Evolutionary conservation across 2,113 vertebrate genomes (phyloP).

Genomic region (Atherinomorus stipes): DNA sequence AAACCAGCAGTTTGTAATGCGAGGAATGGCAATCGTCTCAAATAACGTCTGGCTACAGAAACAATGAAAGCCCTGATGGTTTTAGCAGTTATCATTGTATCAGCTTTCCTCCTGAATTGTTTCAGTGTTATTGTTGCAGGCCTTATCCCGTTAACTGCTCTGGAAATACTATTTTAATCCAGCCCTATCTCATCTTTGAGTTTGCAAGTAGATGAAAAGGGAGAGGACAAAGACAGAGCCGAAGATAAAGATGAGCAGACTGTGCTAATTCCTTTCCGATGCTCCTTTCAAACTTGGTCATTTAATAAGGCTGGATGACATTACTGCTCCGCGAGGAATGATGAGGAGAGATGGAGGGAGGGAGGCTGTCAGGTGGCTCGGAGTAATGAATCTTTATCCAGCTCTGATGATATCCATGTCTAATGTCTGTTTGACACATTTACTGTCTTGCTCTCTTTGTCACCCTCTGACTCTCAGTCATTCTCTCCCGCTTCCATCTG

Average conservation of each 20-base stretch:
- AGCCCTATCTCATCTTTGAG: conserved; percentile 12
- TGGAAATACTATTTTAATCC: conserved; percentile 20
- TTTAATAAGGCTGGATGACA: conserved; percentile 57
- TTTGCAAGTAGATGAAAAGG: conserved; percentile 40
- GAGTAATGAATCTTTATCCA: conserved; percentile 63
- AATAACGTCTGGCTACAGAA: background rate
- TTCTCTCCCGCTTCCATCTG: conserved; percentile 1
- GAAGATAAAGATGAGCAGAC: conserved; percentile 41
- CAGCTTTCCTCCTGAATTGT: background rate
- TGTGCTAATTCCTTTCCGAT: conserved; percentile 45
- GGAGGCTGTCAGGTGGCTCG: conserved; percentile 47
- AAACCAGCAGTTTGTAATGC: too few relatives aligned
- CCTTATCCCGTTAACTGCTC: conserved; percentile 9
- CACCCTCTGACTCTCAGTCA: conserved; percentile 24
- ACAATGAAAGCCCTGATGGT: background rate
- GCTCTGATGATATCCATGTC: conserved; percentile 52
- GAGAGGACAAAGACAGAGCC: conserved; percentile 27
- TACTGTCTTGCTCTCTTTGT: conserved; percentile 12
- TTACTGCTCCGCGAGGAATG: conserved; percentile 25
- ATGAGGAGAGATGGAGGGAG: conserved; percentile 25
- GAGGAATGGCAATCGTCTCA: too few relatives aligned
- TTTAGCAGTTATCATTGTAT: background rate
- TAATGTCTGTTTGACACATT: conserved; percentile 53
- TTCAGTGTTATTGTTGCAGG: background rate
- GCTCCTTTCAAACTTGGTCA: conserved; percentile 55